These are phyloP conservation scores for Arizona elegans DNA, from an alignment of 2,113 vertebrate species.

Conservation along the genomic window DNA sequence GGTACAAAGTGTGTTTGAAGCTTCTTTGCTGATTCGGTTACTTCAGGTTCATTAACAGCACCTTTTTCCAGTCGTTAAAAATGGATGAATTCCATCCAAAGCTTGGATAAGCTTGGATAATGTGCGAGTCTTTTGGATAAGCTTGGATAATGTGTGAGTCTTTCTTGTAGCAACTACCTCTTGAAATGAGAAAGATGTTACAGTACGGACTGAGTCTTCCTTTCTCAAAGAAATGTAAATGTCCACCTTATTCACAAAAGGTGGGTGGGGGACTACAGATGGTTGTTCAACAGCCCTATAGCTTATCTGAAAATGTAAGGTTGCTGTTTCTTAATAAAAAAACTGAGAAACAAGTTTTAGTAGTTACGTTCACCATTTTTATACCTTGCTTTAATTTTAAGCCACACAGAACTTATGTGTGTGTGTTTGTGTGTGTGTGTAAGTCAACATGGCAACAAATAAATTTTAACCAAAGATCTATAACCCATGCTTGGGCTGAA, in stretches of 20 bases:
- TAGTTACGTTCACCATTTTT: not conserved
- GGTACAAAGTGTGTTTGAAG: not conserved
- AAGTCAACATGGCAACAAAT: not conserved
- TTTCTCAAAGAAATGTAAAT: not conserved
- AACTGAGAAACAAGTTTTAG: not conserved
- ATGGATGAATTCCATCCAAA: not conserved
- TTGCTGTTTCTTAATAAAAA: not conserved
- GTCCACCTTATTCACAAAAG: not conserved
- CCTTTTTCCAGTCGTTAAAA: not conserved
- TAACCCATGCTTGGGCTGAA: not conserved
- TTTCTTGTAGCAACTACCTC: not conserved
- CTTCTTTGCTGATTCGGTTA: not conserved
- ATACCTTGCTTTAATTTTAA: not conserved
- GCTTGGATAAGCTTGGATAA: not conserved
- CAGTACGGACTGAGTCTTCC: not conserved
- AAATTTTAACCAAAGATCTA: not conserved
- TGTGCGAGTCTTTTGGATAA: not conserved
- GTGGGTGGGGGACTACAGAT: too few relatives aligned
- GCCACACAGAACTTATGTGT: not conserved
- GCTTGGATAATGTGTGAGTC: not conserved
- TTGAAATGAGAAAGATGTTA: not conserved
- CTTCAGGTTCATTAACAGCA: not conserved
- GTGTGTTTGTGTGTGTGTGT: not conserved
- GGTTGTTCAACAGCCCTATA: not conserved
- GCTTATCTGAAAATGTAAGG: not conserved